phyloP scores from a whole-genome alignment of 1,140 invertebrate genomes.

The Papilio machaon region DNA sequence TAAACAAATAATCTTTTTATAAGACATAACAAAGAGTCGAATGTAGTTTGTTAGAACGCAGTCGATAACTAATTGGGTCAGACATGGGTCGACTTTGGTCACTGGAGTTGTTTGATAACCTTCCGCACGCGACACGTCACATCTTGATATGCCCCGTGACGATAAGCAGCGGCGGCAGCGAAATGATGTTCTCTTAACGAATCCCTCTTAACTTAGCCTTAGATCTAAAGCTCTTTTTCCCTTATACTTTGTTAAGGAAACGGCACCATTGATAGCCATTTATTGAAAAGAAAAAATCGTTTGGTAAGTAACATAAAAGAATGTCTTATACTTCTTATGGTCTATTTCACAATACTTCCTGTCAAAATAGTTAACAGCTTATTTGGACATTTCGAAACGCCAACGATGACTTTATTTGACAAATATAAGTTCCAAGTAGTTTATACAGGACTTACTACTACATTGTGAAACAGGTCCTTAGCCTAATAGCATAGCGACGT shows the following conservation, averaged over 20 bases:
- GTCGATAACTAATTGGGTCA: conserved; percentile 71
- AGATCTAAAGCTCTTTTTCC: neutral
- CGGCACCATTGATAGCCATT: neutral
- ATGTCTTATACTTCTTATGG: too few relatives aligned
- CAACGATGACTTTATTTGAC: too few relatives aligned
- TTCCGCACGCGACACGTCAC: conserved; percentile 63
- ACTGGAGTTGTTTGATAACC: conserved; percentile 60
- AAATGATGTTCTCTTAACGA: neutral
- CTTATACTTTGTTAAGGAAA: neutral
- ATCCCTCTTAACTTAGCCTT: neutral
- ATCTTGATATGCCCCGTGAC: conserved; percentile 49
- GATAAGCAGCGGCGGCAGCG: neutral
- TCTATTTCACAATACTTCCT: too few relatives aligned
- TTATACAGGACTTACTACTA: too few relatives aligned
- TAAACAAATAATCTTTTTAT: conserved; percentile 40
- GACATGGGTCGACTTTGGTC: conserved; percentile 66
- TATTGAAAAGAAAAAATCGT: neutral
- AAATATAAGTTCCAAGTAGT: too few relatives aligned
- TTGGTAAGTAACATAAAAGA: too few relatives aligned
- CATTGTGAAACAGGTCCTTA: too few relatives aligned
- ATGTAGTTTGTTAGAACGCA: conserved; percentile 46
- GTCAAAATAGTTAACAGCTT: too few relatives aligned
- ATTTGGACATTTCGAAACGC: too few relatives aligned
- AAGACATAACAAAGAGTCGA: conserved; percentile 55
- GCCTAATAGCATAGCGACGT: too few relatives aligned